Conservation (phyloP, 2,113 vertebrate species). For the Melanostigma gelatinosum region DNA sequence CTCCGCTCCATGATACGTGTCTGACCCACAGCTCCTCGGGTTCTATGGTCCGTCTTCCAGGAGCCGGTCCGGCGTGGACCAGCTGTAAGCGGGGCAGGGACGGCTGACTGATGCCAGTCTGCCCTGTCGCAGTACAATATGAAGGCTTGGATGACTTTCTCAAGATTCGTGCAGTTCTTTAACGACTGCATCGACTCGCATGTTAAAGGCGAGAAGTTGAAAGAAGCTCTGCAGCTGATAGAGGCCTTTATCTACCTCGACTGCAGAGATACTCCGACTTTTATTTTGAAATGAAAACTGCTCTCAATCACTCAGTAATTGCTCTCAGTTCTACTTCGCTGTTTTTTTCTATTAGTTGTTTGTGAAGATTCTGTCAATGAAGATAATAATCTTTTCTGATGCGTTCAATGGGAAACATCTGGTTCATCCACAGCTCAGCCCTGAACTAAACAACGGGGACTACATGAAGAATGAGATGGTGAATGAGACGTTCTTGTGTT, state of each 20-base stretch:
- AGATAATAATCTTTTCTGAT: not conserved
- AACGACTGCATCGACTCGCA: too few species aligned
- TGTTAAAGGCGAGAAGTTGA: too few species aligned
- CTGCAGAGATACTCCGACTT: not conserved
- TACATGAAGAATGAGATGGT: not conserved
- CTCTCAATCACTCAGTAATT: not conserved
- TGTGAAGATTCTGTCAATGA: not conserved
- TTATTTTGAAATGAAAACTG: not conserved
- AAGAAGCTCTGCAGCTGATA: too few species aligned
- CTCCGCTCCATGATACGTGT: too few species aligned
- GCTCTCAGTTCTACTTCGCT: not conserved
- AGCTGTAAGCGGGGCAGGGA: not conserved
- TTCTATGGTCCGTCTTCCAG: too few species aligned
- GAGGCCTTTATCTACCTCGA: not conserved
- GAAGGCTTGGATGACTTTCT: too few species aligned
- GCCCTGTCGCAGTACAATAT: too few species aligned
- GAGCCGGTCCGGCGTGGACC: too few species aligned
- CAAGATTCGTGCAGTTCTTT: too few species aligned
- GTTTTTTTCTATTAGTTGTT: not conserved
- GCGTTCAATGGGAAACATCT: conserved; percentile 9
- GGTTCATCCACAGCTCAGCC: not conserved
- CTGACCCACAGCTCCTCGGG: too few species aligned
- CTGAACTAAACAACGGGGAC: not conserved
- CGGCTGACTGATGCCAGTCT: too few species aligned
- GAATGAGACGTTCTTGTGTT: not conserved